Percentiles rank a stretch among this genome's conserved stretches.
These are phyloP conservation scores for Rotaria sp. DNA, from an alignment of 2,888 invertebrate genomes.

Conservation along the genomic window DNA sequence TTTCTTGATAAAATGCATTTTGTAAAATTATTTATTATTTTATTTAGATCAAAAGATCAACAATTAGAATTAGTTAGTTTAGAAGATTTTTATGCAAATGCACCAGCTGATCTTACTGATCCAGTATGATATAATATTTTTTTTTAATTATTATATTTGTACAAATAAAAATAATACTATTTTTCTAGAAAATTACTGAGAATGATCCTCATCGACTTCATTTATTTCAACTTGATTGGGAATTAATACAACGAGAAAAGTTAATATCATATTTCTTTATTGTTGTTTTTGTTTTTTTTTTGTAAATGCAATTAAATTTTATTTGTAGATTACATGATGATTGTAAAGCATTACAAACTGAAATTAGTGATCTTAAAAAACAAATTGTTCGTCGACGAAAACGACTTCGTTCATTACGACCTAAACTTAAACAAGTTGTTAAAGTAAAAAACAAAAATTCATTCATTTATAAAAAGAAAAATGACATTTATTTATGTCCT, in stretches of 20 bases:
- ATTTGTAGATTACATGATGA: slow-evolving; percentile 5
- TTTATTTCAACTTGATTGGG: slow-evolving; percentile 80
- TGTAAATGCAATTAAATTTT: background rate
- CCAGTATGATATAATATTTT: slow-evolving; percentile 59
- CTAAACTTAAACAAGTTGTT: slow-evolving; percentile 27
- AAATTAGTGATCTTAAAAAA: slow-evolving; percentile 18
- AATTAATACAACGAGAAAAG: slow-evolving; percentile 68
- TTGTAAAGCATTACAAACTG: background rate
- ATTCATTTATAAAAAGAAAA: background rate
- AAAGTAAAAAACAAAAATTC: background rate
- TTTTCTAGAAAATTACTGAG: slow-evolving; percentile 63
- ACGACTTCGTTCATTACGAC: slow-evolving; percentile 29
- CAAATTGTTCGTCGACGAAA: slow-evolving; percentile 16
- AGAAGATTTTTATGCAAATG: slow-evolving; percentile 73
- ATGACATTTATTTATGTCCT: no score
- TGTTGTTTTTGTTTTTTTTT: background rate
- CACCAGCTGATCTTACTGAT: slow-evolving; percentile 66
- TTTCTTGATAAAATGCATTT: background rate
- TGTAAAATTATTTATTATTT: background rate
- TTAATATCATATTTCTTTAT: background rate
- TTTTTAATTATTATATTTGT: slow-evolving; percentile 42
- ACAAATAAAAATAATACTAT: slow-evolving; percentile 40
- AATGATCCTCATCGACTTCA: slow-evolving; percentile 71
- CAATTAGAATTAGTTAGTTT: slow-evolving; percentile 77
- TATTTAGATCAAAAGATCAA: slow-evolving; percentile 75